Evolutionary conservation across 1,140 invertebrate genomes (phyloP).

Genomic region (Coenobita brevimanus): DNA sequence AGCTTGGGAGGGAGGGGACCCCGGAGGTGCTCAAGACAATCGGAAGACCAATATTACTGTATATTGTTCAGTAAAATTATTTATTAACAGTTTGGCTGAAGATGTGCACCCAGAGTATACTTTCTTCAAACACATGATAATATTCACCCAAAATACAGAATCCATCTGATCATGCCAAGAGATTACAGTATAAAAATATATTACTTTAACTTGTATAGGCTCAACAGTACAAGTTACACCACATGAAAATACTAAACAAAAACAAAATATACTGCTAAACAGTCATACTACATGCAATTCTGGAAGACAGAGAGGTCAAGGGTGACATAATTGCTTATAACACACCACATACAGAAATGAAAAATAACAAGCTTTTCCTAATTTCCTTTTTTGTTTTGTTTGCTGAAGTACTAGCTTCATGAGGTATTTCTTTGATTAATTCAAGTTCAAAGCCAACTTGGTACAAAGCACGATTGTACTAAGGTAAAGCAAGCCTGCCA

Average conservation of each 20-base stretch:
- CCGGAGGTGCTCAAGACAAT: no score
- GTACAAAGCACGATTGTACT: conserved; percentile 67
- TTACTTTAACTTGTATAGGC: conserved; percentile 41
- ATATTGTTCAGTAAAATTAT: no score
- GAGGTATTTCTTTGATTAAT: conserved; percentile 52
- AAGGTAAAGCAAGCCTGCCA: conserved; percentile 64
- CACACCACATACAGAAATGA: conserved; percentile 58
- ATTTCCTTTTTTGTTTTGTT: conserved; percentile 58
- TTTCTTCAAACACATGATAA: no score
- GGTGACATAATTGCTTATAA: conserved; percentile 50
- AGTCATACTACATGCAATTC: conserved; percentile 61
- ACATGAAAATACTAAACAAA: conserved; percentile 63
- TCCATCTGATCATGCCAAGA: background rate
- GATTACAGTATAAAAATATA: background rate
- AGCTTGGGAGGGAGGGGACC: no score
- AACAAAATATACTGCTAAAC: conserved; percentile 53
- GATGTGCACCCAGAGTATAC: no score
- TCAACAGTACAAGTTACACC: conserved; percentile 61
- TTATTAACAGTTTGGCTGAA: no score
- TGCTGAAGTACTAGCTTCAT: conserved; percentile 56
- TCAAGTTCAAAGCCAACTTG: conserved; percentile 67
- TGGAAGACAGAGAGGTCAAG: conserved; percentile 58
- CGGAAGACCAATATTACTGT: no score
- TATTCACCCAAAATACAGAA: no score
- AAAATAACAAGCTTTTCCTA: conserved; percentile 61